Base-by-base conservation (phyloP, 2,113 vertebrate genomes). In the Orientallactaga bullata region DNA sequence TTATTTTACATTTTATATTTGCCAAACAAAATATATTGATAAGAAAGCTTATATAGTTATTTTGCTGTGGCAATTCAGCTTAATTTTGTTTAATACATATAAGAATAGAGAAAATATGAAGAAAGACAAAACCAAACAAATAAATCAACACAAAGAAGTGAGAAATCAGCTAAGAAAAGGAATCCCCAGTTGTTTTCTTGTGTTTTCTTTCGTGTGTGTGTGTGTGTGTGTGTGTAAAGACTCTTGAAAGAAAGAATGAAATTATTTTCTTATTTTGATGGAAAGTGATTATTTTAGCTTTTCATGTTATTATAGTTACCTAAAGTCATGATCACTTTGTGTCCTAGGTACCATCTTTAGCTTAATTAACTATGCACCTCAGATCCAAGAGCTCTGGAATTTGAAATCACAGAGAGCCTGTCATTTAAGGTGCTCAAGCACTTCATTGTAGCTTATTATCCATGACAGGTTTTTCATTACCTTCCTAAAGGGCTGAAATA, bases 401-500 rank as follows among this genome's bases (percentile, higher is more conserved):
- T 61, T 94, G 71, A 95, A 92, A 84, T 94, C 90, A 65, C 30
- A 81, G 79, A 93, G 0, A 86, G 2, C 1, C n/a, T 87, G 66
- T 60, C 79, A 84, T 42, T 94, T 78, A 83, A 93, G n/a, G 76
- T 83, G 15, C 28, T 65, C 85, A 92, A 81, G 42, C 21, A 79
- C 71, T 93, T 72, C 78, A 51, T 15, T 84, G 73, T 30, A 95
- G 65, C 37, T 92, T 95, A 61, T 93, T 93, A 95, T 55, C 69
- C 66, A 88, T 83, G 69, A 72, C 74, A 77, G 30, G 1, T 89
- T 95, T 96, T 88, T 93, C 72, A 97, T 95, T 95, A 85, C 60
- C 78, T 93, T 96, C 96, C 95, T 92, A 85, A 95, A 26, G 37
- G 47, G 18, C 37, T 77, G 76, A 92, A 94, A 90, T 90, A 95